Percentiles rank a stretch among this genome's conserved stretches.
Evolutionary conservation across 1,140 invertebrate species (phyloP).

Genomic region (Aphelenchoides avenae): DNA sequence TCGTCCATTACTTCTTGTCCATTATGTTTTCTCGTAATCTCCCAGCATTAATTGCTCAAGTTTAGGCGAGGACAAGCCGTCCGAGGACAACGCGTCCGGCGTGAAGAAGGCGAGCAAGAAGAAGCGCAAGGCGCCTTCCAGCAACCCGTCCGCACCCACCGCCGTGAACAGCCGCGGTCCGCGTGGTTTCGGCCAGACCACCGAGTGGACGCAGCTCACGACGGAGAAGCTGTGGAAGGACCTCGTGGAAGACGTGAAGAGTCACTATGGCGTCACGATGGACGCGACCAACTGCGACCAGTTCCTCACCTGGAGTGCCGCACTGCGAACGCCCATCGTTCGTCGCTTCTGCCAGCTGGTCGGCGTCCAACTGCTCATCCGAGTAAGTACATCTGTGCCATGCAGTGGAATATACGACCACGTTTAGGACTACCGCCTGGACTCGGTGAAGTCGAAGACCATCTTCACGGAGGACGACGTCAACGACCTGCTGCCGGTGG

Average conservation of each 20-base stretch:
- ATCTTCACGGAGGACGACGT: conserved; percentile 26
- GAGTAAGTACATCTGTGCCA: conserved; percentile 2
- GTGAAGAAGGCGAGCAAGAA: conserved; percentile 24
- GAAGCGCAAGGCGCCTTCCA: conserved; percentile 13
- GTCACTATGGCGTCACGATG: conserved; percentile 16
- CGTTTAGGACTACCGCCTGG: conserved; percentile 25
- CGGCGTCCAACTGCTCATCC: conserved; percentile 30
- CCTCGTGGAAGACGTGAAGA: conserved; percentile 13
- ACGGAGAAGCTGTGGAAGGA: conserved; percentile 18
- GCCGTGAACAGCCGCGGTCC: conserved; percentile 2
- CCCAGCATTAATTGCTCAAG: too few relatives aligned
- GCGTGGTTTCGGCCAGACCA: conserved; percentile 1
- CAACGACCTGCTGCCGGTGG: conserved; percentile 22
- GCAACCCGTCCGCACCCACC: not conserved
- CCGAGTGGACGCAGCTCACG: conserved; percentile 24
- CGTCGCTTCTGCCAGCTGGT: conserved; percentile 28
- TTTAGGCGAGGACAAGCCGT: too few relatives aligned
- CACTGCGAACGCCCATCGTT: conserved; percentile 16
- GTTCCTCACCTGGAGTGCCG: conserved; percentile 30
- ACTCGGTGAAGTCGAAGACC: conserved; percentile 14
- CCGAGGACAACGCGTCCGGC: not conserved
- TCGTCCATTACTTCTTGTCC: too few relatives aligned
- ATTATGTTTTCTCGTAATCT: too few relatives aligned
- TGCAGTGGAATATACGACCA: not conserved
- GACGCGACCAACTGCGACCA: conserved; percentile 22